phyloP scores from a whole-genome alignment of 2,888 invertebrate genomes.

The Troilus luridus region DNA sequence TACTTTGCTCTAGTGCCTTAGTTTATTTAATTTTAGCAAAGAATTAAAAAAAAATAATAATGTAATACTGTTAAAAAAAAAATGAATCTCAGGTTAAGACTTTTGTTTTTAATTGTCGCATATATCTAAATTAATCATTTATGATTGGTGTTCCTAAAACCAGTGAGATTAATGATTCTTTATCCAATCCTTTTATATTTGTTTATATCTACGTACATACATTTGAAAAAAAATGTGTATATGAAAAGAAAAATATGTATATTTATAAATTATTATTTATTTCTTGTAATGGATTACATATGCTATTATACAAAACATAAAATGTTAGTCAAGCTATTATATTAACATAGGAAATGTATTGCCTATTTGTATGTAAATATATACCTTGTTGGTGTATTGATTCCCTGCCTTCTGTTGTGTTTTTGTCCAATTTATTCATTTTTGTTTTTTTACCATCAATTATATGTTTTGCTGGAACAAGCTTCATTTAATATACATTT shows the following conservation, averaged over 20 bases:
- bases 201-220: neutral
- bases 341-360: slow-evolving; percentile 52
- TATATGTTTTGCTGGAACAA: neutral
- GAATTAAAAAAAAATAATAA: neutral
- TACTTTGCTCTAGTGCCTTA: slow-evolving; percentile 57
- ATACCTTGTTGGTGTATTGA: slow-evolving; percentile 58
- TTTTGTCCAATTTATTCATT: slow-evolving; percentile 31
- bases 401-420: slow-evolving; percentile 36
- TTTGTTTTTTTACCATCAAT: neutral
- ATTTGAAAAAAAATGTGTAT: neutral
- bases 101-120: neutral
- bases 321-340: slow-evolving; percentile 46
- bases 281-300: slow-evolving; percentile 35
- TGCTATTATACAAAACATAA: slow-evolving; percentile 53
- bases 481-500: slow-evolving; percentile 38
- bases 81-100: neutral
- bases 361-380: slow-evolving; percentile 58
- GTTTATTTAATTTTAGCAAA: slow-evolving; percentile 54
- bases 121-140: slow-evolving; percentile 1
- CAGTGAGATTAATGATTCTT: slow-evolving; percentile 32
- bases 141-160: slow-evolving; percentile 25
- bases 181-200: neutral
- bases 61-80: neutral
- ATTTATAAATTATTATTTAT: slow-evolving; percentile 37
- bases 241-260: slow-evolving; percentile 9